Evolutionary conservation across 2,113 vertebrate genomes (phyloP).

Genomic region (Bubo blakistoni): DNA sequence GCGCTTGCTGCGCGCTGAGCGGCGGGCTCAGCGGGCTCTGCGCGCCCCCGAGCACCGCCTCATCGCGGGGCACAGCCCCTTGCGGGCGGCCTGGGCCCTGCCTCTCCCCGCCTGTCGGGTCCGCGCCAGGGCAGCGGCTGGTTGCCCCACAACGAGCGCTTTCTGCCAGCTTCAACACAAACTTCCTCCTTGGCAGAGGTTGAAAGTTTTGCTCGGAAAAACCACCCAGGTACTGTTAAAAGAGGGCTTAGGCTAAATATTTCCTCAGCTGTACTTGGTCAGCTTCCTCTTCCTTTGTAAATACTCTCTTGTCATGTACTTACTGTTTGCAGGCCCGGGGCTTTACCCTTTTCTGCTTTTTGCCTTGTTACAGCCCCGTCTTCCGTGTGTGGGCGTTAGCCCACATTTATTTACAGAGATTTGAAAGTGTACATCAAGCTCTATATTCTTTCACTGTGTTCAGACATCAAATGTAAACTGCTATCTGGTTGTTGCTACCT

Average conservation of each 20-base stretch:
- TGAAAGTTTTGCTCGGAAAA: neutral
- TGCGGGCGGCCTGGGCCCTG: too few species aligned
- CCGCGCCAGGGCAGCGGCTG: rapidly evolving
- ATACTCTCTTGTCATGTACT: rapidly evolving
- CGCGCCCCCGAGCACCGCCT: too few species aligned
- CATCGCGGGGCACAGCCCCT: too few species aligned
- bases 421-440: neutral
- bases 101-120: too few species aligned
- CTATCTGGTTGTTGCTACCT: rapidly evolving
- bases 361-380: neutral
- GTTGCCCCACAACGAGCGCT: rapidly evolving
- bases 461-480: too few species aligned
- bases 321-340: neutral
- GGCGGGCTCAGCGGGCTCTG: too few species aligned
- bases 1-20: too few species aligned
- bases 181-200: neutral
- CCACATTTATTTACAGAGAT: neutral
- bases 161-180: too few species aligned
- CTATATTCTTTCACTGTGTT: neutral
- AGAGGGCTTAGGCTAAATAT: neutral
- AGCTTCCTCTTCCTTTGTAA: neutral
- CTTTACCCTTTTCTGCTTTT: neutral
- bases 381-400: too few species aligned
- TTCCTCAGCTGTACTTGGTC: neutral
- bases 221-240: neutral